Evolutionary conservation across 2,888 invertebrate species (phyloP).

Genomic region (Acanthacorydalis orientalis): DNA sequence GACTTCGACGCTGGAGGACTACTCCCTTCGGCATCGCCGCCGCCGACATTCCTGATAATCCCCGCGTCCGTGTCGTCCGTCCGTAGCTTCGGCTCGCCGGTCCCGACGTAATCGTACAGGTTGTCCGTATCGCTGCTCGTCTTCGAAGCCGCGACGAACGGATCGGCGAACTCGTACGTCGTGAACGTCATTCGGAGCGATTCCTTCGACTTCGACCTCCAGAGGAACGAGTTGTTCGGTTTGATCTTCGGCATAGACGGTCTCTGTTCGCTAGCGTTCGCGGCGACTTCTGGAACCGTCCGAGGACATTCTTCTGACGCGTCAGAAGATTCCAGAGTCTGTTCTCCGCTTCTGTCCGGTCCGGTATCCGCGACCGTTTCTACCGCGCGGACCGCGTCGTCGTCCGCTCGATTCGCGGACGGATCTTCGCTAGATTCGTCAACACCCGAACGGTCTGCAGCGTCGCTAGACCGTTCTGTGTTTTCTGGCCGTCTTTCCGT

Average conservation of each 20-base stretch:
- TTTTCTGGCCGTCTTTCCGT: too few relatives aligned
- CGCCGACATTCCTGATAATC: background rate
- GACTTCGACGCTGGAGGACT: background rate
- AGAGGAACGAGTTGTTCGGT: slow-evolving; percentile 50
- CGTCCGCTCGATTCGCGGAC: too few relatives aligned
- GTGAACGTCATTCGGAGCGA: background rate
- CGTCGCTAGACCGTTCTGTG: too few relatives aligned
- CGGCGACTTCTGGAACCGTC: slow-evolving; percentile 15
- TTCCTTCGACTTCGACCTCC: slow-evolving; percentile 30
- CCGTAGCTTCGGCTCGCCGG: background rate
- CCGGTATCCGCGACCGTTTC: too few relatives aligned
- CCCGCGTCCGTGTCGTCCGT: background rate
- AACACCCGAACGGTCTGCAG: too few relatives aligned
- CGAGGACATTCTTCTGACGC: background rate
- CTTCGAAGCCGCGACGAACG: background rate
- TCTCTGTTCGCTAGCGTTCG: slow-evolving; percentile 23
- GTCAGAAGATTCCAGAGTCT: background rate
- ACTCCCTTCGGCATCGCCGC: background rate
- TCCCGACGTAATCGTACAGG: background rate
- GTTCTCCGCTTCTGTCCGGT: background rate
- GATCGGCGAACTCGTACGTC: background rate
- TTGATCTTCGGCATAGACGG: slow-evolving; percentile 14
- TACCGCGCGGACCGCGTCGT: too few relatives aligned
- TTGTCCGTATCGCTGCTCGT: background rate
- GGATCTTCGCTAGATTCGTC: too few relatives aligned